Evolutionary conservation across 2,888 invertebrate species (phyloP), one percentile per base, ranked within the genome.

Genomic region (Rotaria magnacalcarata): DNA sequence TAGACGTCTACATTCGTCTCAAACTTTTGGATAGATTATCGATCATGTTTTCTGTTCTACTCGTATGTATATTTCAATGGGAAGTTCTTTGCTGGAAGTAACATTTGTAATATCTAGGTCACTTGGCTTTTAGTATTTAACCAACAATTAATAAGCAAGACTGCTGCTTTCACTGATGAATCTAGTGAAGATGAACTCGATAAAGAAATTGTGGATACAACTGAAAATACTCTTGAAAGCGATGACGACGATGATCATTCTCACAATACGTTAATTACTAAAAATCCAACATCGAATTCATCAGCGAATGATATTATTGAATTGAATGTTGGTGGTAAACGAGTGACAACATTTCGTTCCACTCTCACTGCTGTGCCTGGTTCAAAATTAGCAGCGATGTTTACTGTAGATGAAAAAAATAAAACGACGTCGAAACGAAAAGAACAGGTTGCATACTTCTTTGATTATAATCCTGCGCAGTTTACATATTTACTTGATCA

Each of bases 291-390:
- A 27, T 34, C 16, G 2, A 24, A 67, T n/a, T 34, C 34, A 6
- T 19, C 34, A 19, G 16, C 6, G 16, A 34, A 67, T 67, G 67
- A 67, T 67, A 41, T 67, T 41, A 67, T 67, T 34, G 34, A 67
- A 67, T 67, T 67, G 16, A 67, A 67, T 67, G 67, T 67, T 67
- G 67, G 67, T 67, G 67, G 67, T 41, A 34, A 67, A 67, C 16
- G 19, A 34, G 34, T 67, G 6, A 14, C 19, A 41, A 67, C 67
- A 67, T 16, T 34, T 67, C 67, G 67, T 7, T 67, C 67, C 34
- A 67, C 67, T 67, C 67, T 67, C 7, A 67, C 67, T 67, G 67
- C 34, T 67, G 41, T 67, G 14, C 67, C 67, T 19, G 34, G 34
- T 67, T 67, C 67, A 34, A 67, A 19, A 19, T 19, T 67, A 27